Percentiles rank a stretch among this genome's conserved stretches.
phyloP scores from a whole-genome alignment of 2,113 vertebrate species.

The Sula dactylatra region DNA sequence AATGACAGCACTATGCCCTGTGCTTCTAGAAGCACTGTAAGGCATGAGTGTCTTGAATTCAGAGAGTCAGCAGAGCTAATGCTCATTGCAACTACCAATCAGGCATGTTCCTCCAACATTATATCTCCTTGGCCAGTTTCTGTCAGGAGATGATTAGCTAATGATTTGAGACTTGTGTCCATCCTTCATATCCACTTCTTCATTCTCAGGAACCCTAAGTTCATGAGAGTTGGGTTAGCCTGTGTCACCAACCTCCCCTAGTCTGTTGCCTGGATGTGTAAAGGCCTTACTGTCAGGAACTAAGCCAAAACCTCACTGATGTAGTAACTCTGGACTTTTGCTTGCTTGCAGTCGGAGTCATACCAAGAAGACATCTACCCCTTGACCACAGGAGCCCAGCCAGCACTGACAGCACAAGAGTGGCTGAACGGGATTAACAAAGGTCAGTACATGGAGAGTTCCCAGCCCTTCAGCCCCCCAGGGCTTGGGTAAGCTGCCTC shows the following conservation, averaged over 20 bases:
- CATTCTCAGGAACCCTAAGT: background rate
- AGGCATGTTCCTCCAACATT: background rate
- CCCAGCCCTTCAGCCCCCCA: background rate
- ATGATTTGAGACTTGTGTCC: background rate
- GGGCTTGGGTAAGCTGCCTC: background rate
- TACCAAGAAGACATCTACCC: slow-evolving; percentile 98
- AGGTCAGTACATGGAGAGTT: slow-evolving; percentile 76
- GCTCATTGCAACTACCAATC: background rate
- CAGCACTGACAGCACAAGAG: slow-evolving; percentile 85
- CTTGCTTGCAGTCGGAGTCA: slow-evolving; percentile 84
- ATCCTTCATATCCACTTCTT: background rate
- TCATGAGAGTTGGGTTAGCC: background rate
- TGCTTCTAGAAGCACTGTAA: background rate
- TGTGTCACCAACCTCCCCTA: background rate
- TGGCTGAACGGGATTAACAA: slow-evolving; percentile 88
- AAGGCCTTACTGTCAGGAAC: background rate
- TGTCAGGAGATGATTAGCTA: background rate
- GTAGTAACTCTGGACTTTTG: background rate
- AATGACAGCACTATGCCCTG: background rate
- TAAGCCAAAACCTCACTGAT: background rate
- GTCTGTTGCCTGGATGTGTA: background rate
- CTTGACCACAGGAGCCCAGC: slow-evolving; percentile 81
- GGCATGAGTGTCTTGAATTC: background rate
- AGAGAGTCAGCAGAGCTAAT: background rate
- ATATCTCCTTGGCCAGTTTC: background rate